These are phyloP conservation scores for Neoseiulus cucumeris DNA, from an alignment of 1,140 invertebrate species.

Conservation along the genomic window DNA sequence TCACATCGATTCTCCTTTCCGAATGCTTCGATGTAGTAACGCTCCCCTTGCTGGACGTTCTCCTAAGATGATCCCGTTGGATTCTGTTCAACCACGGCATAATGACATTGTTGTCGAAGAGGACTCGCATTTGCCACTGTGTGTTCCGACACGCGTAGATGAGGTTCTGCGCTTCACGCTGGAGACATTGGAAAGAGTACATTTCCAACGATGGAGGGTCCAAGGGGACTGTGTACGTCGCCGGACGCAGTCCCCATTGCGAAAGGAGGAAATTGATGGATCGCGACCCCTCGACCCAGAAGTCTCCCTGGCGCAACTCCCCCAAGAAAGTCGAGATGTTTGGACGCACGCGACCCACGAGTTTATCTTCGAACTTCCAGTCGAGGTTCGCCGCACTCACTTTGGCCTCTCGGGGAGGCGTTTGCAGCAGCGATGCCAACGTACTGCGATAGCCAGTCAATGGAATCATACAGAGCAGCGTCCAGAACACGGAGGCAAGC, in stretches of 20 bases:
- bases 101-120: slow-evolving; percentile 15
- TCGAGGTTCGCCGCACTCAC: neutral
- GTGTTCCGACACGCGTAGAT: neutral
- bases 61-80: no score
- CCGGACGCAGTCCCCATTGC: neutral
- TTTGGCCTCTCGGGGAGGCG: neutral
- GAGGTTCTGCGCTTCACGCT: neutral
- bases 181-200: neutral
- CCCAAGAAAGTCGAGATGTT: neutral
- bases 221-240: neutral
- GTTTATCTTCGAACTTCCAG: neutral
- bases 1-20: no score
- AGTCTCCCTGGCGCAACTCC: neutral
- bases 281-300: neutral
- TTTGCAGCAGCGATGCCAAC: neutral
- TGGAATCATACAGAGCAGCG: neutral
- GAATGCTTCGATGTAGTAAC: no score
- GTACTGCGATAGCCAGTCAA: neutral
- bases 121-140: neutral
- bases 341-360: neutral
- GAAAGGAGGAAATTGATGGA: neutral
- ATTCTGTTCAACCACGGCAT: no score
- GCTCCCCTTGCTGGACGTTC: no score
- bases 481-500: neutral
- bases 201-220: no score